A percentile compares a stretch with the other conserved stretches of the same genome.
Evolutionary conservation across 2,113 vertebrate genomes (phyloP).

Genomic region (Nothobranchius kuhntae): DNA sequence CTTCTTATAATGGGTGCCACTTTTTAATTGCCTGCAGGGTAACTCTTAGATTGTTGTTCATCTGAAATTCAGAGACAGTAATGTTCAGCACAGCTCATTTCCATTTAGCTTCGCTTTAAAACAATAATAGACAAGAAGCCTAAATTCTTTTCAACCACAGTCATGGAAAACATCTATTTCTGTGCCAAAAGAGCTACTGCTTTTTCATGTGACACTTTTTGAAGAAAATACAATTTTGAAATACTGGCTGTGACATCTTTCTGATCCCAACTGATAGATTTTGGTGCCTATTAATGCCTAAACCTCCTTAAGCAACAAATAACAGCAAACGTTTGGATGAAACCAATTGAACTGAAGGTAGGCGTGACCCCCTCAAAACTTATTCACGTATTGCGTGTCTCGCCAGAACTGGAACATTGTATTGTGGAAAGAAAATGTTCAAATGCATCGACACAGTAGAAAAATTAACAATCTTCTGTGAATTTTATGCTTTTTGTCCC

Average conservation of each 20-base stretch:
- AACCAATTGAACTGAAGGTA: no score
- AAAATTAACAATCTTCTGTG: background rate
- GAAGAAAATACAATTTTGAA: background rate
- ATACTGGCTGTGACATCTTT: background rate
- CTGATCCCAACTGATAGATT: background rate
- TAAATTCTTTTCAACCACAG: background rate
- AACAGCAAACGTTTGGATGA: background rate
- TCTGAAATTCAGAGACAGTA: background rate
- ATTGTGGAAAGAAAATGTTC: no score
- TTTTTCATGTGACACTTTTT: background rate
- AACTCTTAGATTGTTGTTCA: no score
- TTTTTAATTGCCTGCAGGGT: no score
- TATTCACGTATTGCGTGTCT: no score
- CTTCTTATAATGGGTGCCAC: no score
- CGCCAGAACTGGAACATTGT: no score
- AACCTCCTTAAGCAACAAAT: background rate
- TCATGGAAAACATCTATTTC: background rate
- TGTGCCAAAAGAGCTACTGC: background rate
- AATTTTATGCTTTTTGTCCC: slow-evolving; percentile 1
- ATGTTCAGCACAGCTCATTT: slow-evolving; percentile 3
- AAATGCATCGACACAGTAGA: background rate
- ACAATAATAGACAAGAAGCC: background rate
- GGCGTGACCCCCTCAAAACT: no score
- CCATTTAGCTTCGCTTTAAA: background rate
- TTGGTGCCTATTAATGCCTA: background rate